Conservation (phyloP, 2,888 invertebrate genomes). For the Pammene fasciana region DNA sequence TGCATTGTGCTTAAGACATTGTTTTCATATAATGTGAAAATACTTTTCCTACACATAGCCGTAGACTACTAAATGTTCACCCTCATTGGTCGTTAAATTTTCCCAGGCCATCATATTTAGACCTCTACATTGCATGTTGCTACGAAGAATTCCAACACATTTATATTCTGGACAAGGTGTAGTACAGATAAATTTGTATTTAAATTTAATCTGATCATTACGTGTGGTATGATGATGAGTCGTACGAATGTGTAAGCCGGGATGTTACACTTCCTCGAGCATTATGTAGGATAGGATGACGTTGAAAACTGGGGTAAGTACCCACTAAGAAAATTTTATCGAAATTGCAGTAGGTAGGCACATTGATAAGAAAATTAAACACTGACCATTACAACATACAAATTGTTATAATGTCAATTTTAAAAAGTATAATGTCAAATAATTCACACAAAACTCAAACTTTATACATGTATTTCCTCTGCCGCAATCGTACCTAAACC, state of each 20-base stretch:
- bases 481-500: neutral
- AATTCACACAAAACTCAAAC: neutral
- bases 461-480: neutral
- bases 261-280: neutral
- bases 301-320: no score
- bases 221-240: neutral
- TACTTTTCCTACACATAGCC: slow-evolving; percentile 4
- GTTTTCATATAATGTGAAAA: slow-evolving; percentile 16
- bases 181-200: slow-evolving; percentile 5
- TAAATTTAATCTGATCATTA: slow-evolving; percentile 15
- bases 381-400: no score
- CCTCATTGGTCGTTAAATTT: neutral
- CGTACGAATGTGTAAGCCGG: neutral
- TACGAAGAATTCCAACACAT: neutral
- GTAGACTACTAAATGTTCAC: slow-evolving; percentile 7
- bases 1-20: neutral
- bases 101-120: neutral
- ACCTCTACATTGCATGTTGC: neutral
- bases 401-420: no score
- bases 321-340: no score
- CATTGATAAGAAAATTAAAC: neutral
- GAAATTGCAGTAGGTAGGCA: no score
- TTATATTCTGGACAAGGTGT: neutral
- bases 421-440: neutral
- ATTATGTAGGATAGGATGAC: neutral